phyloP scores from a whole-genome alignment of 2,113 vertebrate species.

The Indri indri region DNA sequence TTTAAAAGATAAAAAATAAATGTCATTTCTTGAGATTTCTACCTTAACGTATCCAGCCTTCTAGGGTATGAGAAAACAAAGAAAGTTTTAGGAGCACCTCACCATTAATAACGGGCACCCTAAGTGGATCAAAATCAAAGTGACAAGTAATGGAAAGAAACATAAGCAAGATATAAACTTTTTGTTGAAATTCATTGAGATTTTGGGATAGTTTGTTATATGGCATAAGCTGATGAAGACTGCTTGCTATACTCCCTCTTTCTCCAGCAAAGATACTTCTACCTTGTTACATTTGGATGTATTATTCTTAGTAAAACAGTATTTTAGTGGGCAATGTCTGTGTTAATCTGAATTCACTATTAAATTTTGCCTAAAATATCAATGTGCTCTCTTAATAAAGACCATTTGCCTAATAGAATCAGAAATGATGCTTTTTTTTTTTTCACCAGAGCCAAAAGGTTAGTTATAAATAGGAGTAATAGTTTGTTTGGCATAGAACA shows the following conservation, averaged over 20 bases:
- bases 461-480: background rate
- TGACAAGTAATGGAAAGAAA: background rate
- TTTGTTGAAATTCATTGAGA: background rate
- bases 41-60: background rate
- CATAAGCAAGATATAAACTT: background rate
- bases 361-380: slow-evolving; percentile 26
- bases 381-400: background rate
- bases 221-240: background rate
- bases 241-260: background rate
- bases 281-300: background rate
- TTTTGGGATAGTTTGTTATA: background rate
- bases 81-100: background rate
- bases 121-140: background rate
- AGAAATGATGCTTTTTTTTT: background rate
- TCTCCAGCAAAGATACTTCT: background rate
- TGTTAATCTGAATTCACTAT: background rate
- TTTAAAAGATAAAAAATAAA: background rate
- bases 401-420: background rate
- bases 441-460: background rate
- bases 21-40: background rate
- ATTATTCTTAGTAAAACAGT: background rate
- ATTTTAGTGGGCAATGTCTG: background rate
- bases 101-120: background rate
- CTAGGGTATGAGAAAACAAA: background rate
- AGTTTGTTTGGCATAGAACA: background rate